These are phyloP conservation scores for Drosophila miranda DNA, from an alignment of 1,140 invertebrate genomes.

Conservation along the genomic window DNA sequence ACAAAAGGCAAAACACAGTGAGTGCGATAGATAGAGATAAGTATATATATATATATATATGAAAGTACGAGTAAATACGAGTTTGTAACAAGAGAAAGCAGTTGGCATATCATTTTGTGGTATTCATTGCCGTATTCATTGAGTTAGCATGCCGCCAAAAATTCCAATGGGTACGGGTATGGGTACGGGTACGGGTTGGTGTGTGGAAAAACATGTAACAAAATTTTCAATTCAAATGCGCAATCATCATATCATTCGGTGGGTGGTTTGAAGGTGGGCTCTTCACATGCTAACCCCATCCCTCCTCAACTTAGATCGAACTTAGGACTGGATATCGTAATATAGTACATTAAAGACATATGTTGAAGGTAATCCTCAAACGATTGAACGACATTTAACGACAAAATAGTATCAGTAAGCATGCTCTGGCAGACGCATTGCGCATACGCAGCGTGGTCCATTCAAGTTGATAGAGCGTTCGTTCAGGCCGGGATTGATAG, in stretches of 20 bases:
- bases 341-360: constrained; percentile 21
- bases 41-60: constrained; percentile 14
- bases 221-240: constrained; percentile 31
- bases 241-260: constrained; percentile 2
- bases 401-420: constrained; percentile 7
- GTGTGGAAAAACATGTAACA: constrained; percentile 22
- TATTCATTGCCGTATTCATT: constrained; percentile 36
- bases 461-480: not conserved
- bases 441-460: constrained; percentile 52
- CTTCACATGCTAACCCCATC: constrained; percentile 38
- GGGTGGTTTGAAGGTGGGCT: constrained; percentile 1
- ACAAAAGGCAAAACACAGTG: constrained; percentile 51
- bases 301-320: constrained; percentile 47
- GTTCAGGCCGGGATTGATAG: not conserved
- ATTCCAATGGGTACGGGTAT: too few species aligned
- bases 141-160: constrained; percentile 40
- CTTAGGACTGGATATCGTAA: constrained; percentile 19
- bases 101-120: constrained; percentile 43
- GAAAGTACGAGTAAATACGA: constrained; percentile 10
- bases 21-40: constrained; percentile 38
- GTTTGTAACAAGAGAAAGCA: constrained; percentile 36
- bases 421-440: constrained; percentile 36
- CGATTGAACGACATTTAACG: constrained; percentile 15
- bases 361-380: not conserved
- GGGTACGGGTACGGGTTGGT: too few species aligned